These are phyloP conservation scores for Diloba caeruleocephala DNA, from an alignment of 2,888 invertebrate genomes.

Conservation along the genomic window DNA sequence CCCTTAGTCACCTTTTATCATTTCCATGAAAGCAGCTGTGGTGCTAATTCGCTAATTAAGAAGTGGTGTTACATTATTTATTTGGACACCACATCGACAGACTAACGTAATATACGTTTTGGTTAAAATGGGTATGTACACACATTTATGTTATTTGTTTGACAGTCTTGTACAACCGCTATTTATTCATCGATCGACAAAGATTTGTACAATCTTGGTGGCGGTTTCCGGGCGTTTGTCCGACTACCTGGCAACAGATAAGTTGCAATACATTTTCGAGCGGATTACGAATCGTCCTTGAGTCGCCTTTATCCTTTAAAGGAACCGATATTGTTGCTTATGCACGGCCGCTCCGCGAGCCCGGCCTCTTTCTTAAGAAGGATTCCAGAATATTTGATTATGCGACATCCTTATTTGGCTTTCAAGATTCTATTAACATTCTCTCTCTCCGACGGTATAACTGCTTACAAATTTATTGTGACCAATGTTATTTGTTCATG, in stretches of 20 bases:
- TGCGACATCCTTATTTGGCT: conserved; percentile 79
- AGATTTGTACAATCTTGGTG: conserved; percentile 52
- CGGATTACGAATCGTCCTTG: conserved; percentile 81
- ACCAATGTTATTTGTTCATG: conserved; percentile 59
- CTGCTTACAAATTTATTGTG: conserved; percentile 69
- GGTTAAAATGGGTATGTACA: conserved; percentile 27
- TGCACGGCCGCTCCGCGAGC: conserved; percentile 71
- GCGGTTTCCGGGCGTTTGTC: conserved; percentile 44
- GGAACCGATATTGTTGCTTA: conserved; percentile 83
- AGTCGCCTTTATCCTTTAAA: conserved; percentile 80
- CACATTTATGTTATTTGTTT: conserved; percentile 48
- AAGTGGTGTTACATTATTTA: too few relatives aligned
- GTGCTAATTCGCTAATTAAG: too few relatives aligned
- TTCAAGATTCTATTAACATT: conserved; percentile 79
- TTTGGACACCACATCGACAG: too few relatives aligned
- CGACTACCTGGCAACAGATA: conserved; percentile 65
- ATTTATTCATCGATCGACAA: conserved; percentile 40
- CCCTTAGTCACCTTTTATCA: too few relatives aligned
- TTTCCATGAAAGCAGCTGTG: too few relatives aligned
- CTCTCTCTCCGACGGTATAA: conserved; percentile 62
- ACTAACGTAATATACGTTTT: conserved; percentile 1
- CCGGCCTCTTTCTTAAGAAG: conserved; percentile 76
- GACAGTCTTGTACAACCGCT: conserved; percentile 27
- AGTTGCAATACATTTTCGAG: conserved; percentile 68
- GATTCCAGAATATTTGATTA: conserved; percentile 85